These are phyloP conservation scores for Drosophila parabipectinata DNA, from an alignment of 1,140 invertebrate species.

Conservation along the genomic window DNA sequence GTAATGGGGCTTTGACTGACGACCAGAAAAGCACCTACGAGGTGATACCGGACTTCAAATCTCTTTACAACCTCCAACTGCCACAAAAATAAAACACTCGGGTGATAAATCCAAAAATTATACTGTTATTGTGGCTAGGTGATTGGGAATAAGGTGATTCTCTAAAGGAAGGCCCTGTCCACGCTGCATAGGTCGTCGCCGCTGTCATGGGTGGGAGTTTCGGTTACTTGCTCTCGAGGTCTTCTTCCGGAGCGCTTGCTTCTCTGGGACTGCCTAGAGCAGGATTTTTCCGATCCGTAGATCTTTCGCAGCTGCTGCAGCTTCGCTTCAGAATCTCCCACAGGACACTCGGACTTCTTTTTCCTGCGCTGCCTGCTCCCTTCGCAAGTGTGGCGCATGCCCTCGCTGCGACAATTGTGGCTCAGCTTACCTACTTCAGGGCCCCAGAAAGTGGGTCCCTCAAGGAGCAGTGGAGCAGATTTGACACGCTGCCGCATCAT, in stretches of 20 bases:
- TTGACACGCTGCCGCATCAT: conserved; percentile 81
- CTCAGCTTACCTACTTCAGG: conserved; percentile 76
- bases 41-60: conserved; percentile 32
- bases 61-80: conserved; percentile 8
- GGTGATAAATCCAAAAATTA: background rate
- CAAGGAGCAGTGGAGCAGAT: conserved; percentile 76
- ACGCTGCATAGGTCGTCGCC: conserved; percentile 79
- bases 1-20: conserved; percentile 87
- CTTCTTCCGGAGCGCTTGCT: conserved; percentile 42
- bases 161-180: conserved; percentile 76
- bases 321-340: conserved; percentile 50
- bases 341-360: conserved; percentile 52
- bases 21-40: conserved; percentile 42
- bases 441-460: conserved; percentile 78
- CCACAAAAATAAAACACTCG: conserved; percentile 8
- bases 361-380: conserved; percentile 54
- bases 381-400: conserved; percentile 61
- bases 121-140: conserved; percentile 40
- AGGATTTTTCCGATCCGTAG: conserved; percentile 63
- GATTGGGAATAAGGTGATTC: conserved; percentile 13
- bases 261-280: conserved; percentile 66
- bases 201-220: conserved; percentile 66
- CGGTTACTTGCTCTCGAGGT: conserved; percentile 17
- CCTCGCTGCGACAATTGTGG: conserved; percentile 71
- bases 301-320: conserved; percentile 73